Percentiles rank a stretch among this genome's conserved stretches.
Evolutionary conservation across 2,888 invertebrate genomes (phyloP).

Genomic region (Ophioninae sp.): DNA sequence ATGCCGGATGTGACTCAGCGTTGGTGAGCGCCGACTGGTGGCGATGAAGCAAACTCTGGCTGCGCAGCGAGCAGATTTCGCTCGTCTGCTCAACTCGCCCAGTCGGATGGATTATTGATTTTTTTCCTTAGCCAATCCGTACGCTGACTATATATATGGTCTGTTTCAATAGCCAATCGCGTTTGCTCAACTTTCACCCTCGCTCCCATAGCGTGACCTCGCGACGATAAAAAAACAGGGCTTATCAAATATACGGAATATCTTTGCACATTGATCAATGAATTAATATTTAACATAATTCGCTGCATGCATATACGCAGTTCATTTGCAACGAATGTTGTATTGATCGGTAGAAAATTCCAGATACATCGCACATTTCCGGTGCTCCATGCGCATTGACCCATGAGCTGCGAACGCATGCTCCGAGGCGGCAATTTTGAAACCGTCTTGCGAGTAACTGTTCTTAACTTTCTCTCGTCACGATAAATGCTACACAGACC

Average conservation of each 20-base stretch:
- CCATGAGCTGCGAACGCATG: slow-evolving; percentile 33
- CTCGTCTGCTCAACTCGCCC: slow-evolving; percentile 39
- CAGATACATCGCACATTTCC: slow-evolving; percentile 34
- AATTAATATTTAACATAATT: neutral
- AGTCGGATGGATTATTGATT: slow-evolving; percentile 62
- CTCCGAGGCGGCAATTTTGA: slow-evolving; percentile 19
- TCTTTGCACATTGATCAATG: neutral
- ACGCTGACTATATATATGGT: slow-evolving; percentile 1
- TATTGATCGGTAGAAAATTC: neutral
- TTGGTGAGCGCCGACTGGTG: slow-evolving; percentile 7
- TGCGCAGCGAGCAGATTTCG: slow-evolving; percentile 47
- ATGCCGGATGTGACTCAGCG: slow-evolving; percentile 68
- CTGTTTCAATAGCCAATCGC: slow-evolving; percentile 7
- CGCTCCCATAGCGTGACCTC: slow-evolving; percentile 11
- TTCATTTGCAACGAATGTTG: neutral
- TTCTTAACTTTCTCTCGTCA: neutral
- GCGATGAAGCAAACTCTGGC: slow-evolving; percentile 9
- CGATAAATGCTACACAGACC: neutral
- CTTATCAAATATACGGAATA: neutral
- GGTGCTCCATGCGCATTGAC: slow-evolving; percentile 4
- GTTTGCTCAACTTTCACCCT: slow-evolving; percentile 22
- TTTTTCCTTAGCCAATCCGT: slow-evolving; percentile 51
- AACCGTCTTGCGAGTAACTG: neutral
- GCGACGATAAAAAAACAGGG: neutral
- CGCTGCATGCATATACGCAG: neutral